Evolutionary conservation across 1,140 invertebrate species (phyloP), one percentile per base, ranked within the genome.

Genomic region (Temnothorax curvispinosus): DNA sequence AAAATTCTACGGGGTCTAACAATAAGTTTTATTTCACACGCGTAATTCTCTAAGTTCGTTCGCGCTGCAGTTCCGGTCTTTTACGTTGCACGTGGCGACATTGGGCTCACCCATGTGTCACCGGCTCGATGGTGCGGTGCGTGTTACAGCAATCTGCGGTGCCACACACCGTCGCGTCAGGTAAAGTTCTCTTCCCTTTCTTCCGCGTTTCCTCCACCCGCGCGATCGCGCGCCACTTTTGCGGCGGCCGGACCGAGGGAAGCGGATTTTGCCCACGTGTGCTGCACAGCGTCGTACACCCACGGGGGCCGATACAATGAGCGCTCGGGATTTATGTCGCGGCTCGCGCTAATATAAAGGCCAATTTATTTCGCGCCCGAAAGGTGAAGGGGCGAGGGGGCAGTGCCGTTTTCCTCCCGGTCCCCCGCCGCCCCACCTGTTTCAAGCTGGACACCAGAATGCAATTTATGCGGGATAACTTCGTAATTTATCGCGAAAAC

Each of bases 381-480:
- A 67, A 67, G 69, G 41, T 18, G 62, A 65, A 54, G 67, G 78
- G 21, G 52, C 15, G 21, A 44, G 50, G n/a, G 52, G 18, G 64
- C 52, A 44, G 47, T 21, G 18, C 58, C 47, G 60, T 58, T n/a
- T 65, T 9, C 41, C 65, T 15, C 41, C 21, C 65, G 38, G n/a
- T 50, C 50, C 64, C 64, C 47, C 86, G 13, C 44, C 71, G 54
- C 50, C 54, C 54, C 72, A 75, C 75, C 32, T 89, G 80, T 82
- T 86, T 88, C 89, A 72, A 67, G 67, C 72, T 67, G 86, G 88
- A 91, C 91, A 92, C 89, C 86, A 75, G 69, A 89, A 85, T 89
- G 88, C 90, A 93, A 94, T 94, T 94, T 94, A 93, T 93, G 91
- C 89, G 81, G 89, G 92, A 92, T 94, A 93, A 93, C 90, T 91